Conservation (phyloP, 1,140 invertebrate species). For the Pantala flavescens region DNA sequence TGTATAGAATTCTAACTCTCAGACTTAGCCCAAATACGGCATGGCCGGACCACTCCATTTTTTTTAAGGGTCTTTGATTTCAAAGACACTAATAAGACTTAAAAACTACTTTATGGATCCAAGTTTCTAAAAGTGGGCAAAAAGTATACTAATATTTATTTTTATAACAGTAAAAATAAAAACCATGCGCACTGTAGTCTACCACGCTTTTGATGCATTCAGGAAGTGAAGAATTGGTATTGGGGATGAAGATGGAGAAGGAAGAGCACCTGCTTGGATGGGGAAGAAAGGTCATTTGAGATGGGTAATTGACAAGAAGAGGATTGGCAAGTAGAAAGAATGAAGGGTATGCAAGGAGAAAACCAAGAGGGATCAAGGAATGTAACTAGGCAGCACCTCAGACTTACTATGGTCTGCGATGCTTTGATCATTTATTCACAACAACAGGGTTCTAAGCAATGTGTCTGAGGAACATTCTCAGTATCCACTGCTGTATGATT, state of each 20-base stretch:
- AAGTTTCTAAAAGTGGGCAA: conserved; percentile 6
- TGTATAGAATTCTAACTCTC: conserved; percentile 10
- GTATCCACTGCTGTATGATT: not conserved
- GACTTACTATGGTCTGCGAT: not conserved
- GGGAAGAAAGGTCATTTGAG: not conserved
- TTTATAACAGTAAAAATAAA: conserved; percentile 9
- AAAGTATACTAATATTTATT: conserved; percentile 11
- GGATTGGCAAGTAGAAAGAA: not conserved
- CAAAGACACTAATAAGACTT: not conserved
- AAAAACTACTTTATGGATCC: conserved; percentile 7
- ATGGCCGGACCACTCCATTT: conserved; percentile 3
- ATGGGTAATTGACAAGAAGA: conserved; percentile 1
- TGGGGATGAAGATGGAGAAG: not conserved
- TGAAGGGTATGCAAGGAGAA: not conserved
- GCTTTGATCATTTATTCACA: not conserved
- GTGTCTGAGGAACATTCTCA: conserved; percentile 5
- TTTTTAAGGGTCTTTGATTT: conserved; percentile 4
- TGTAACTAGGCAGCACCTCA: conserved; percentile 4
- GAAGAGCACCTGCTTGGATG: conserved; percentile 7
- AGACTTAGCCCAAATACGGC: not conserved
- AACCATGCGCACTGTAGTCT: conserved; percentile 7
- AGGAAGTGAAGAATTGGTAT: not conserved
- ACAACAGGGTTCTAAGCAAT: conserved; percentile 9
- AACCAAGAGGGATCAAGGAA: not conserved
- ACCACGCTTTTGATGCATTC: conserved; percentile 4